Conservation (phyloP, 2,888 invertebrate genomes). For the Pollenia angustigena region DNA sequence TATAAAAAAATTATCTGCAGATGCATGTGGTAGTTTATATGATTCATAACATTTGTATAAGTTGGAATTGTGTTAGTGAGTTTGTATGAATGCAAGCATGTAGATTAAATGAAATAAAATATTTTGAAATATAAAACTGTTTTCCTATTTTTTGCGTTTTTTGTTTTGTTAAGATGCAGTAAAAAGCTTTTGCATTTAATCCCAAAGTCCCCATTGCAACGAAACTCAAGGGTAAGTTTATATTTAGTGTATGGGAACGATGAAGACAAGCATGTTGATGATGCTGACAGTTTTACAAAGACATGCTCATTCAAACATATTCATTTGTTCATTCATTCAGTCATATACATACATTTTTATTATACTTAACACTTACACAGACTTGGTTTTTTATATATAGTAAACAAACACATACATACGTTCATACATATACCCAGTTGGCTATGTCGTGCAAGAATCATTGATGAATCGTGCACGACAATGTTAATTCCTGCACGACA, state of each 20-base stretch:
- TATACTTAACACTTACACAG: conserved; percentile 18
- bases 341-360: conserved; percentile 26
- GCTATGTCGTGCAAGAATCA: too few relatives aligned
- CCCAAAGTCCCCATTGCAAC: conserved; percentile 72
- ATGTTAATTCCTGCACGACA: too few relatives aligned
- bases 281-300: conserved; percentile 63
- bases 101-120: conserved; percentile 63
- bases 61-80: conserved; percentile 15
- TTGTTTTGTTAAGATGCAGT: conserved; percentile 64
- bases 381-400: too few relatives aligned
- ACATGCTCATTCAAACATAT: conserved; percentile 62
- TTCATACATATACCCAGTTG: background rate
- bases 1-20: conserved; percentile 25
- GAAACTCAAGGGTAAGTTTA: conserved; percentile 74
- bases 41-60: conserved; percentile 55
- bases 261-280: conserved; percentile 52
- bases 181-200: conserved; percentile 71
- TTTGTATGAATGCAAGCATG: conserved; percentile 22
- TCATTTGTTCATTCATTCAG: conserved; percentile 22
- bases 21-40: background rate
- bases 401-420: background rate
- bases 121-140: conserved; percentile 50
- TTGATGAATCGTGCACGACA: too few relatives aligned
- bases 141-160: conserved; percentile 2
- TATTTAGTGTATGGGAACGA: conserved; percentile 55